Evolutionary conservation across 2,888 invertebrate species (phyloP).

Genomic region (Cephus pygmeus): DNA sequence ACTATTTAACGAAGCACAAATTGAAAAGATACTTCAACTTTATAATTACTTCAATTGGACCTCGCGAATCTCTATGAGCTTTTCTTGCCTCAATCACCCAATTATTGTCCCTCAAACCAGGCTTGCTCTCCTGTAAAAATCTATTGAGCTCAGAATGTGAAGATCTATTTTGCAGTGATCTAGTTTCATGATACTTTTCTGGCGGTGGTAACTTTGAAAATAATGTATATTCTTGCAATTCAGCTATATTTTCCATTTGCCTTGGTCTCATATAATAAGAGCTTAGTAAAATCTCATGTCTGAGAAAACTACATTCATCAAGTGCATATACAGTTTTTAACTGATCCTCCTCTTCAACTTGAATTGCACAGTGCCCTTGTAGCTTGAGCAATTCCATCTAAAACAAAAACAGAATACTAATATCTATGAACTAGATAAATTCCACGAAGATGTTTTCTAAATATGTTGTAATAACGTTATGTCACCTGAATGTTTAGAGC

Average conservation of each 20-base stretch:
- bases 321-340: slow-evolving; percentile 32
- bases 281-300: slow-evolving; percentile 51
- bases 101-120: slow-evolving; percentile 52
- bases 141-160: slow-evolving; percentile 44
- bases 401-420: slow-evolving; percentile 9
- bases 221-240: slow-evolving; percentile 45
- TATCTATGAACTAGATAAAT: neutral
- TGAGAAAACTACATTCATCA: slow-evolving; percentile 52
- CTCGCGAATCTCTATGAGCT: slow-evolving; percentile 48
- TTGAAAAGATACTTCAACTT: neutral
- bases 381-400: slow-evolving; percentile 51
- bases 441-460: neutral
- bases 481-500: slow-evolving; percentile 54
- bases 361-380: slow-evolving; percentile 42
- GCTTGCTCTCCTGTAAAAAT: slow-evolving; percentile 46
- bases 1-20: neutral
- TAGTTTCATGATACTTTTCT: slow-evolving; percentile 20
- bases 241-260: slow-evolving; percentile 25
- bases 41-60: slow-evolving; percentile 44
- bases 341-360: slow-evolving; percentile 34
- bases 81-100: slow-evolving; percentile 55
- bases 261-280: slow-evolving; percentile 48
- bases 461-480: neutral
- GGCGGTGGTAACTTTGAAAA: slow-evolving; percentile 52
- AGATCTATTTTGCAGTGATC: slow-evolving; percentile 7